Evolutionary conservation across 2,888 invertebrate species (phyloP), one percentile per base, ranked within the genome.

Genomic region (Ornithoptera priamus): DNA sequence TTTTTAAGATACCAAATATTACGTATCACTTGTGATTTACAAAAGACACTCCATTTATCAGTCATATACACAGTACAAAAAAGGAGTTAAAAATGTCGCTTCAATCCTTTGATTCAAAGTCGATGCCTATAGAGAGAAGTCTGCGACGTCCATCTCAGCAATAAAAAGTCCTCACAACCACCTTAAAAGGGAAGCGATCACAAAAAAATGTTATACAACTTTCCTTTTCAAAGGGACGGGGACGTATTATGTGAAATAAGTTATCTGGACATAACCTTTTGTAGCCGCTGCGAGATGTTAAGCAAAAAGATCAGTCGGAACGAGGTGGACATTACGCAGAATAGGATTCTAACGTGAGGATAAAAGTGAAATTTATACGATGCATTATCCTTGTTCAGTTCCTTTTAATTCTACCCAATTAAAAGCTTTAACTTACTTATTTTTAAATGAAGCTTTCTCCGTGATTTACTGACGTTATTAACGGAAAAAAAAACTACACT

Each of bases 241-340:
- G 75, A 84, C 82, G 83, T 81, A 88, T 87, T 84, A 89, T 87
- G 84, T 85, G 85, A 87, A 87, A 91, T 90, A 91, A 90, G 87
- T 89, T 89, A 90, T 90, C 89, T 88, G 89, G 86, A 85, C 88
- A 84, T 85, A 83, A 81, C 90, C 90, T 89, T 92, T 92, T 92
- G 92, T 88, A 81, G 90, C 76, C 72, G 79, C 80, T 84, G 84
- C 79, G 83, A 82, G 76, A 78, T 80, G 79, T 84, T 81, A 80
- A 77, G 86, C 87, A 86, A 87, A 88, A 89, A 84, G 87, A 84
- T 75, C 73, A 67, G 68, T 59, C 53, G 62, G 77, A 85, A 87
- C 85, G 85, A 83, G 84, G 81, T 81, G 83, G 81, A 80, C 85
- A 86, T 90, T 84, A 84, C 84, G 82, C 82, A 81, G 84, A 87